Base-by-base conservation (phyloP, 2,113 vertebrate genomes). In the Abramis brama region DNA sequence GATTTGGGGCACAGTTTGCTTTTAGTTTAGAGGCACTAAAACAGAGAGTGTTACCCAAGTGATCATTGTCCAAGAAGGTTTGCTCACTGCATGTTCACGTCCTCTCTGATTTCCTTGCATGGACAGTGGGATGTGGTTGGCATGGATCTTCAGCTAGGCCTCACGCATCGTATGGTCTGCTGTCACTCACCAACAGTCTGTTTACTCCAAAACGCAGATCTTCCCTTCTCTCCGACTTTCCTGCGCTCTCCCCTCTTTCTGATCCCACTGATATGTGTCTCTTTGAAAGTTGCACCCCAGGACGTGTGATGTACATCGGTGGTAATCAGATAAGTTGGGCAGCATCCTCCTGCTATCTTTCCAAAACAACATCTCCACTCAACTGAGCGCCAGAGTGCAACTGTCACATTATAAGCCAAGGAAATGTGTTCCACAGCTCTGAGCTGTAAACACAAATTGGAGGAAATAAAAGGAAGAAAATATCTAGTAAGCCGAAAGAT, bases 241-340 rank as follows among this genome's bases (percentile, higher is more conserved):
- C 33, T 79, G 43, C 50, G 12, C 47, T 79, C 77, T 36, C 25
- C 88, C 80, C 89, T 82, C 17, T n/a, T 21, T 84, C 39, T 30
- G 21, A 64, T 86, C 39, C 17, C 50, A 66, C 23, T 76, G 47
- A 43, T 25, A 45, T 77, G 70, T 87, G 77, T 84, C 89, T 91
- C 62, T 71, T 90, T 39, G 86, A 59, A 89, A 91, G 91, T 91
- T 86, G 74, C 88, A 79, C 84, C 81, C 70, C 1, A 55, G 74
- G 90, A 92, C 71, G 90, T 90, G 91, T 95, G 94, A 95, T 94
- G 92, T 92, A 91, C 94, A 94, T 92, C 89, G 87, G 89, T 88
- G 90, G 91, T 95, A 95, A 95, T 95, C 94, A 91, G 89, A 95
- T 93, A 94, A 94, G 93, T 94, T 95, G 92, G 93, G 90, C 91